A percentile compares a stretch with the other conserved stretches of the same genome.
These are phyloP conservation scores for Pyrrhia umbra DNA, from an alignment of 2,888 invertebrate species.

Conservation along the genomic window DNA sequence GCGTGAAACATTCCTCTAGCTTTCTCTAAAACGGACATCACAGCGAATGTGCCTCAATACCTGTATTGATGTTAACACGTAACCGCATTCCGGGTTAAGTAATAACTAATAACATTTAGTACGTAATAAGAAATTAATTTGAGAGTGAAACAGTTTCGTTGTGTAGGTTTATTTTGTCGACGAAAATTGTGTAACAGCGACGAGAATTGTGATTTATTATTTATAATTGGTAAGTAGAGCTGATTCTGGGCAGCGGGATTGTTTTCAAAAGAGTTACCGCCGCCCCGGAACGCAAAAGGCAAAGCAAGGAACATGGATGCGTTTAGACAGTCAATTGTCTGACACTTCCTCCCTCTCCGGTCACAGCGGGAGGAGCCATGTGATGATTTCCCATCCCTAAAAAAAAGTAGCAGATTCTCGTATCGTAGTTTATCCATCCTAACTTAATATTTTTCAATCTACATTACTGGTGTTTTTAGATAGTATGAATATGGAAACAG, in stretches of 20 bases:
- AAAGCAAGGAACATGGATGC: no score
- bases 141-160: constrained; percentile 16
- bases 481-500: constrained; percentile 35
- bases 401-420: background rate
- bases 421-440: background rate
- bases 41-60: constrained; percentile 61
- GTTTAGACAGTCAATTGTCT: no score
- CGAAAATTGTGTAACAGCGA: background rate
- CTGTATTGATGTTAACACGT: constrained; percentile 58
- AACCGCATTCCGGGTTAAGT: constrained; percentile 64
- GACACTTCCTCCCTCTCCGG: no score
- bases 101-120: constrained; percentile 36
- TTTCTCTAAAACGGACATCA: constrained; percentile 75
- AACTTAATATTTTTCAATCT: constrained; percentile 3
- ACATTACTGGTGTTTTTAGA: background rate
- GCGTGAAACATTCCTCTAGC: constrained; percentile 72
- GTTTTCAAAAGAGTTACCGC: no score
- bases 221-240: no score
- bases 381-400: no score
- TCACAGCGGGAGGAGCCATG: no score
- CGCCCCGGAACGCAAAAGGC: no score
- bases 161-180: constrained; percentile 4
- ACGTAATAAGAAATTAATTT: constrained; percentile 33
- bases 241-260: no score
- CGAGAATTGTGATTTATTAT: background rate